These are phyloP conservation scores for Poecilus cupreus DNA, from an alignment of 2,888 invertebrate species.

Conservation along the genomic window DNA sequence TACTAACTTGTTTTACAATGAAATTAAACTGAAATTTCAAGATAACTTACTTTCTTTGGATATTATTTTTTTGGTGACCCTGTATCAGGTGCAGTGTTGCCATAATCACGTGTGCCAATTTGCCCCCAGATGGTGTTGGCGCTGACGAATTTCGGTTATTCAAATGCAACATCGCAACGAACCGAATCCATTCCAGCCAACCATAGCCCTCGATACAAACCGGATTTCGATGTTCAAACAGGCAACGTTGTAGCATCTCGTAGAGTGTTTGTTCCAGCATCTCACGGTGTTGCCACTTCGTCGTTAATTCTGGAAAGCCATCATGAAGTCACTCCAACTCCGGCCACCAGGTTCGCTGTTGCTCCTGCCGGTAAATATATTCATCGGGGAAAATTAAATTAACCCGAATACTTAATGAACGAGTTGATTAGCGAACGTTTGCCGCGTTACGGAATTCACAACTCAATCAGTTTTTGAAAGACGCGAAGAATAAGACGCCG, in stretches of 20 bases:
- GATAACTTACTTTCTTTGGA: too few relatives aligned
- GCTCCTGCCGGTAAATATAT: slow-evolving; percentile 55
- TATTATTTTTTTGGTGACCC: too few relatives aligned
- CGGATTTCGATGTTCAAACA: slow-evolving; percentile 13
- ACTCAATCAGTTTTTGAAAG: slow-evolving; percentile 37
- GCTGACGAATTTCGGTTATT: background rate
- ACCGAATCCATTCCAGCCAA: slow-evolving; percentile 22
- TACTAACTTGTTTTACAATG: too few relatives aligned
- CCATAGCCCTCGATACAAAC: slow-evolving; percentile 1
- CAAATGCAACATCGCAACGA: slow-evolving; percentile 8
- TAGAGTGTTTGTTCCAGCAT: slow-evolving; percentile 44
- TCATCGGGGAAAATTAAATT: slow-evolving; percentile 57
- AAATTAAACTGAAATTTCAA: too few relatives aligned
- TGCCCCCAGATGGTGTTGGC: background rate
- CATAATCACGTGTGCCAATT: background rate
- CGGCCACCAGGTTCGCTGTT: slow-evolving; percentile 28
- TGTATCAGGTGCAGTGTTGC: background rate
- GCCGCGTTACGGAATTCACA: slow-evolving; percentile 28
- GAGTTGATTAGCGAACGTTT: slow-evolving; percentile 52
- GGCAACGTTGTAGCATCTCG: slow-evolving; percentile 9
- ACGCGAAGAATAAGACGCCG: background rate
- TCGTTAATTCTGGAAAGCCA: slow-evolving; percentile 52
- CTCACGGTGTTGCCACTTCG: slow-evolving; percentile 26
- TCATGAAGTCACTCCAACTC: slow-evolving; percentile 37
- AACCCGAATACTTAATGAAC: slow-evolving; percentile 57